These are phyloP conservation scores for Sebastes goodei DNA, from an alignment of 2,797 vertebrate genomes.

Conservation along the genomic window DNA sequence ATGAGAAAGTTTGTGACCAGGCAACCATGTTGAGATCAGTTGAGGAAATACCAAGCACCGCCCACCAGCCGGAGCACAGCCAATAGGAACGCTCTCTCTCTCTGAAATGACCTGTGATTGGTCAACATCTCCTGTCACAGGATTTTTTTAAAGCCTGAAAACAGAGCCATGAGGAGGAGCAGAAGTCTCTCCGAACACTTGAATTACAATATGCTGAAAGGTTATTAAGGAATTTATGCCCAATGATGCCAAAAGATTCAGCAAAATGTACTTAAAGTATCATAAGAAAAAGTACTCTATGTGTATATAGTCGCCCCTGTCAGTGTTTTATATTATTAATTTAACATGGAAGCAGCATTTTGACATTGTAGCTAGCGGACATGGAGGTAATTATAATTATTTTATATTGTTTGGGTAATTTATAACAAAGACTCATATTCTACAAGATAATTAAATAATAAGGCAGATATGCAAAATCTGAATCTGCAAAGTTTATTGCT, in stretches of 20 bases:
- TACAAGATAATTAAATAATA: not conserved
- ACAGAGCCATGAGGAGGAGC: too few relatives aligned
- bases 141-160: too few relatives aligned
- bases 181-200: too few relatives aligned
- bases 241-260: too few relatives aligned
- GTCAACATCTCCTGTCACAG: fast-evolving
- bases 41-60: too few relatives aligned
- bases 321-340: not conserved
- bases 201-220: too few relatives aligned
- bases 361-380: not conserved
- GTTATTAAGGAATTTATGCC: too few relatives aligned
- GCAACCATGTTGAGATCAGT: too few relatives aligned
- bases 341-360: not conserved
- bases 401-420: not conserved
- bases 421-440: not conserved
- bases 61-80: too few relatives aligned
- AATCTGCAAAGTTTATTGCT: not conserved
- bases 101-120: too few relatives aligned
- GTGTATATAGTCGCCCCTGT: not conserved
- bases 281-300: not conserved
- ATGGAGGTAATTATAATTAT: not conserved
- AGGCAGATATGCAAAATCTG: not conserved
- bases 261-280: not conserved
- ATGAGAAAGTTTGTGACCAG: too few relatives aligned
- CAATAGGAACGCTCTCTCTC: too few relatives aligned